Conservation (phyloP, 2,113 vertebrate species). For the Petrocephalus microphthalmus region DNA sequence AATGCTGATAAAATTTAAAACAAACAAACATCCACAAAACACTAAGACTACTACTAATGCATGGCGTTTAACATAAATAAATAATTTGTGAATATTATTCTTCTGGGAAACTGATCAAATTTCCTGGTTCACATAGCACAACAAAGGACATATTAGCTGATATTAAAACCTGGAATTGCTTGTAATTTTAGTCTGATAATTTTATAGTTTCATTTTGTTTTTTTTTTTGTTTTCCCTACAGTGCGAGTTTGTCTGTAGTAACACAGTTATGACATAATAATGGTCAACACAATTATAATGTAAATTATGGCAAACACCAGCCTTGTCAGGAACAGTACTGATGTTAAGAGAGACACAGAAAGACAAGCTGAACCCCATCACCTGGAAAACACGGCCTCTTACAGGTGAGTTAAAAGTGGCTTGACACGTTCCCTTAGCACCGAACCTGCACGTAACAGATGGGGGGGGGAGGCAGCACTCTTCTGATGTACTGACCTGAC, state of each 20-base stretch:
- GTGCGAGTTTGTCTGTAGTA: background rate
- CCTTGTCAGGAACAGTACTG: background rate
- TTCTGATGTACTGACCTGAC: background rate
- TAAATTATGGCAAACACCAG: background rate
- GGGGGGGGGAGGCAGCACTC: background rate
- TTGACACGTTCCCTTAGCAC: background rate
- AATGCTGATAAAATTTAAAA: background rate
- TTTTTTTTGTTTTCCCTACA: background rate
- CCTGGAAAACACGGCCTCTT: constrained; percentile 4
- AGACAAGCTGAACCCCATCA: background rate
- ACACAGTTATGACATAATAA: constrained; percentile 9
- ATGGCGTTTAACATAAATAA: background rate
- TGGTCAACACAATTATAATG: background rate
- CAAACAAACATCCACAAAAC: background rate
- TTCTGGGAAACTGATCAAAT: constrained; percentile 63
- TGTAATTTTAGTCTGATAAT: background rate
- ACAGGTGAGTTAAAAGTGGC: constrained; percentile 17
- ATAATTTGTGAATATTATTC: constrained; percentile 25
- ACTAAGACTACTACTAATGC: background rate
- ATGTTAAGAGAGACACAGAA: constrained; percentile 18
- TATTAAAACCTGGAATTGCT: background rate
- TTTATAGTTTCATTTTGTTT: background rate
- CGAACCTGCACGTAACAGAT: background rate
- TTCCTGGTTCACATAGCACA: constrained; percentile 40
- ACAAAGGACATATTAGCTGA: constrained; percentile 6